Evolutionary conservation across 1,140 invertebrate genomes (phyloP).

Genomic region (Onthophagus taurus): DNA sequence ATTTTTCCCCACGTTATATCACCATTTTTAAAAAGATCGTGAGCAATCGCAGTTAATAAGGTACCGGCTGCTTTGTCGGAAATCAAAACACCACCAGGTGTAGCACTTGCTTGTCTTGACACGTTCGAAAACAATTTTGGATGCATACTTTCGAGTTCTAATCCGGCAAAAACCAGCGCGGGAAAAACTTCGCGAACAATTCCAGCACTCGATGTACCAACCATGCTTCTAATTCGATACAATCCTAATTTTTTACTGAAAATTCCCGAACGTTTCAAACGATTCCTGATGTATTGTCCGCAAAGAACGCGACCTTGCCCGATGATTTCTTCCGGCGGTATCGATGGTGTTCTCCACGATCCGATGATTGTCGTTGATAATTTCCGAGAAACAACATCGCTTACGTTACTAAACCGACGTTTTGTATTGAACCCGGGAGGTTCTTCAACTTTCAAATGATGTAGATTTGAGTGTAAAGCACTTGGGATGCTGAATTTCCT

Average conservation of each 20-base stretch:
- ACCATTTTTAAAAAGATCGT: conserved; percentile 45
- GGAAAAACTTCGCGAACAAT: conserved; percentile 51
- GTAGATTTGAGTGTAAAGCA: conserved; percentile 31
- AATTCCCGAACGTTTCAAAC: conserved; percentile 53
- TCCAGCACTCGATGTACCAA: conserved; percentile 39
- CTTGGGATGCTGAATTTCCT: conserved; percentile 49
- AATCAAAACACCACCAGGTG: conserved; percentile 41
- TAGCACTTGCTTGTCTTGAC: conserved; percentile 43
- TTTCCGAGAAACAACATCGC: conserved; percentile 58
- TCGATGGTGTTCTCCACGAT: conserved; percentile 50
- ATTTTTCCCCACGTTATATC: conserved; percentile 61
- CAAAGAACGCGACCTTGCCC: conserved; percentile 39
- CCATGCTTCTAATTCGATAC: conserved; percentile 51
- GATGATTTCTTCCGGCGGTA: conserved; percentile 48
- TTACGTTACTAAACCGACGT: conserved; percentile 58
- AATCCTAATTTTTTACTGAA: conserved; percentile 61
- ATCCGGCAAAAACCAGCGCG: conserved; percentile 44
- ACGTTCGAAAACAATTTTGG: conserved; percentile 53
- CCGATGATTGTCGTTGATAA: conserved; percentile 60
- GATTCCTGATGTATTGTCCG: conserved; percentile 53
- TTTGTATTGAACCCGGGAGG: conserved; percentile 20
- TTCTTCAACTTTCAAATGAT: conserved; percentile 17
- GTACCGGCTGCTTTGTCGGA: conserved; percentile 45
- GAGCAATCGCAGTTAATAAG: conserved; percentile 48
- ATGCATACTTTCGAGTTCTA: conserved; percentile 56